Conservation (phyloP, 1,140 invertebrate species). For the Tetragnatha versicolor region DNA sequence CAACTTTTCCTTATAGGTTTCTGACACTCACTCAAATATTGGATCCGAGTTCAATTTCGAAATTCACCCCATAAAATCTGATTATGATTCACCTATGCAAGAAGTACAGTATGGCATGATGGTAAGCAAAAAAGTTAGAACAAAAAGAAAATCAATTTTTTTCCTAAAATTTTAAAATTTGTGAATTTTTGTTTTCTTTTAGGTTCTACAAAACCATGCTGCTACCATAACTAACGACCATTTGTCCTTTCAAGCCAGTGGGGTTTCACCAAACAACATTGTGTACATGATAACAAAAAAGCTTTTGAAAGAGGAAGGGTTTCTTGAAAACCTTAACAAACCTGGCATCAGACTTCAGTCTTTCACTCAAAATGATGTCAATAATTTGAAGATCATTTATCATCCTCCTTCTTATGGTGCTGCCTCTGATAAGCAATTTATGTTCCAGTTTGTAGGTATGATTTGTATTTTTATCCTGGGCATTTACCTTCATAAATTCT, state of each 20-base stretch:
- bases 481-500: too few relatives aligned
- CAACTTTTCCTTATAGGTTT: slow-evolving; percentile 8
- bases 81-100: neutral
- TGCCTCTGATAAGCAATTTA: slow-evolving; percentile 16
- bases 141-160: neutral
- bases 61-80: neutral
- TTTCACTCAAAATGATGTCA: slow-evolving; percentile 44
- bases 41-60: slow-evolving; percentile 7
- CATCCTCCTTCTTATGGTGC: slow-evolving; percentile 28
- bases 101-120: slow-evolving; percentile 39
- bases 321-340: slow-evolving; percentile 32
- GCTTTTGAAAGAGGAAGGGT: slow-evolving; percentile 35
- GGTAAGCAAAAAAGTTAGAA: too few relatives aligned
- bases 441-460: slow-evolving; percentile 44
- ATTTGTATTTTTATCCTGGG: neutral
- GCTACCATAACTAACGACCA: slow-evolving; percentile 20
- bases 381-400: slow-evolving; percentile 43
- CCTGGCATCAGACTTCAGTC: slow-evolving; percentile 23
- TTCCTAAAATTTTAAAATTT: neutral
- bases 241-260: slow-evolving; percentile 7
- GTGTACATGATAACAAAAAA: slow-evolving; percentile 41
- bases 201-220: slow-evolving; percentile 39
- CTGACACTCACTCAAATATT: neutral
- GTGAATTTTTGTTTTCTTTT: neutral
- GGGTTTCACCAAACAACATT: slow-evolving; percentile 8